Evolutionary conservation across 30 jellyfish, hydroid and myxozoan species (phyloP).

Genomic region (Turritopsis rubra): DNA sequence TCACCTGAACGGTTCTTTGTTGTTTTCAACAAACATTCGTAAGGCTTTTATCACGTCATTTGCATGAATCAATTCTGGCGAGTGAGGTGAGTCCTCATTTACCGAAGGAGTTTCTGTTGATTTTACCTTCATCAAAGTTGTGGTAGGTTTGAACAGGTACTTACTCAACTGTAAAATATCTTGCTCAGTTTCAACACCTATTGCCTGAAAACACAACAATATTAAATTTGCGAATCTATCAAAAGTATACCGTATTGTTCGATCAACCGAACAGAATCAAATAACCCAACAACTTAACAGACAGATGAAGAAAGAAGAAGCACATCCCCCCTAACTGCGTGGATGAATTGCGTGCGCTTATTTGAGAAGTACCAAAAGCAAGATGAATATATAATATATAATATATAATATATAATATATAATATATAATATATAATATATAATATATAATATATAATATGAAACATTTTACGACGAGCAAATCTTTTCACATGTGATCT

Average conservation of each 20-base stretch:
- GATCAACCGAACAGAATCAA: neutral
- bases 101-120: constrained; percentile 18
- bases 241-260: neutral
- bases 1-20: constrained; percentile 56
- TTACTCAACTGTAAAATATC: constrained; percentile 58
- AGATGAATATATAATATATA: no score
- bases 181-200: constrained; percentile 79
- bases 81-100: neutral
- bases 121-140: constrained; percentile 3
- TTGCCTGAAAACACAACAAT: constrained; percentile 51
- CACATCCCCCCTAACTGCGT: no score
- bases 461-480: no score
- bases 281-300: neutral
- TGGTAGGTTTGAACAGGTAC: constrained; percentile 47
- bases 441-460: no score
- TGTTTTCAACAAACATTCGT: constrained; percentile 63
- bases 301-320: no score
- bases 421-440: no score
- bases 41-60: constrained; percentile 56
- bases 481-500: no score
- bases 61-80: constrained; percentile 51
- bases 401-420: no score
- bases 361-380: no score
- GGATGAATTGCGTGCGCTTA: no score
- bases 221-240: no score